phyloP scores from a whole-genome alignment of 1,140 invertebrate species.

The Eupeodes corollae region DNA sequence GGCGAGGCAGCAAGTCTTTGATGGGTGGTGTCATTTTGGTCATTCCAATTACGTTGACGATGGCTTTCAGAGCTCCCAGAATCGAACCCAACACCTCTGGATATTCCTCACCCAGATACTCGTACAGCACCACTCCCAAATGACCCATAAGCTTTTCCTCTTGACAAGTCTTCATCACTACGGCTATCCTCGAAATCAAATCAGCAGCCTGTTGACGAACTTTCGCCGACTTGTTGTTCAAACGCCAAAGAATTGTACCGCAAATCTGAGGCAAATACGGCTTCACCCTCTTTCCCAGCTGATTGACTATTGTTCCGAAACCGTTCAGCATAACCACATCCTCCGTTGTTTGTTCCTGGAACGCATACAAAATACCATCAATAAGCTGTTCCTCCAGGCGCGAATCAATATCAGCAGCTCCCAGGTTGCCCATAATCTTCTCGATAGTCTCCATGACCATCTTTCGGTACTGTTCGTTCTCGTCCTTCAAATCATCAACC shows the following conservation, averaged over 20 bases:
- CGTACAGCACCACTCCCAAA: slow-evolving; percentile 97
- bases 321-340: slow-evolving; percentile 99
- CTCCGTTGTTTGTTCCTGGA: slow-evolving; percentile 99
- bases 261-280: slow-evolving; percentile 98
- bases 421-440: slow-evolving; percentile 95
- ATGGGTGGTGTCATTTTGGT: slow-evolving; percentile 99
- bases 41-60: slow-evolving; percentile 99
- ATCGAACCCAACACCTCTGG: slow-evolving; percentile 98
- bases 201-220: slow-evolving; percentile 99
- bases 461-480: slow-evolving; percentile 99
- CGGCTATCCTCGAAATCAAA: slow-evolving; percentile 94
- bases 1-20: slow-evolving; percentile 90
- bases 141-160: slow-evolving; percentile 99
- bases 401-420: slow-evolving; percentile 95
- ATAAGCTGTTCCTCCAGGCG: slow-evolving; percentile 96
- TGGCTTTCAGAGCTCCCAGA: slow-evolving; percentile 93
- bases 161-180: slow-evolving; percentile 99
- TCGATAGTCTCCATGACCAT: slow-evolving; percentile 99
- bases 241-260: slow-evolving; percentile 97
- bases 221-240: slow-evolving; percentile 99
- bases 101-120: slow-evolving; percentile 99
- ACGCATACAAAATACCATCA: slow-evolving; percentile 98
- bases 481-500: slow-evolving; percentile 98
- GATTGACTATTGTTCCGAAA: slow-evolving; percentile 97
- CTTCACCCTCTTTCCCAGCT: slow-evolving; percentile 93